Percentiles rank a stretch among this genome's conserved stretches.
These are phyloP conservation scores for Spea hammondii DNA, from an alignment of 2,797 vertebrate genomes.

Conservation along the genomic window DNA sequence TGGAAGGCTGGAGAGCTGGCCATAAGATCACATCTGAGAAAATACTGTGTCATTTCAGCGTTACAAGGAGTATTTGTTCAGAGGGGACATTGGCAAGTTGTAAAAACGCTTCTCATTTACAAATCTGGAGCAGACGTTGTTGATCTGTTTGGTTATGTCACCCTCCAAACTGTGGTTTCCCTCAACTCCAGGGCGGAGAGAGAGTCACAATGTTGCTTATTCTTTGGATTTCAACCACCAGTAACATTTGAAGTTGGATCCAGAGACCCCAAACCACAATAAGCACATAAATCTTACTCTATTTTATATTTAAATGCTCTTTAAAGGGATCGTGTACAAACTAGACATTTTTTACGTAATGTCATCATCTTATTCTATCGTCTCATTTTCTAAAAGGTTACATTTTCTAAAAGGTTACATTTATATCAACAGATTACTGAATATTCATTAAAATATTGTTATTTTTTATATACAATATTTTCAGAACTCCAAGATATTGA, in stretches of 20 bases:
- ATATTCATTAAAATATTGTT: no score
- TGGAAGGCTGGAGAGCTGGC: no score
- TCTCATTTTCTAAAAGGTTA: no score
- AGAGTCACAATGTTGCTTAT: neutral
- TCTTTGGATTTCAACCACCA: neutral
- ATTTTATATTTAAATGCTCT: conserved; percentile 8
- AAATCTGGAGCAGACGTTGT: neutral
- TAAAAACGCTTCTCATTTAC: neutral
- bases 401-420: no score
- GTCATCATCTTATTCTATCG: no score
- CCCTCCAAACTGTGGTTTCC: conserved; percentile 8
- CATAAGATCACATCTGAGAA: no score
- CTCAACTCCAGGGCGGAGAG: neutral
- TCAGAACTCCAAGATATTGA: no score
- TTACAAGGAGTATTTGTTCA: neutral
- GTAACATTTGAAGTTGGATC: conserved; percentile 1
- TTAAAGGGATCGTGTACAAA: no score
- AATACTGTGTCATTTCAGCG: conserved; percentile 1
- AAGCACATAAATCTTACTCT: conserved; percentile 25
- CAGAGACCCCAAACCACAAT: neutral
- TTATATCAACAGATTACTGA: no score
- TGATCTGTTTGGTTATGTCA: conserved; percentile 1
- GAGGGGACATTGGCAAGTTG: neutral
- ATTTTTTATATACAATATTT: no score
- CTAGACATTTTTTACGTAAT: no score